Base-by-base conservation (phyloP, 1,140 invertebrate genomes). In the Stratiolaelaps scimitus region DNA sequence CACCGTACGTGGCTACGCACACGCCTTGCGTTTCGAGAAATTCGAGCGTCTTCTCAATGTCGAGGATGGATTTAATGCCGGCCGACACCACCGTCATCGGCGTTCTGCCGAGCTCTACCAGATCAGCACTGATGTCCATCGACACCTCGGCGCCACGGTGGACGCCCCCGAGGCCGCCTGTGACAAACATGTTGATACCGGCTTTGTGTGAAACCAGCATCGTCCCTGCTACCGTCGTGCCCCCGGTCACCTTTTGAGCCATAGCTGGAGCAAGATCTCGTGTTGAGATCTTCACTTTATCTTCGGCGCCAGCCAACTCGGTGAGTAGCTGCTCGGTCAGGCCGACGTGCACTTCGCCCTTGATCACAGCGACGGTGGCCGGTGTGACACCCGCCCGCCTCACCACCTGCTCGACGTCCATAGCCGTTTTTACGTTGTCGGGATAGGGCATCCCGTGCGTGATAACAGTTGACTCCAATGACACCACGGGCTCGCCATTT, bases 371-470 rank as follows among this genome's bases (percentile, higher is more conserved):
- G 70, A 98, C 85, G 2, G 93, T 97, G 0, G 94, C 94, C 53
- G 95, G 94, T n/a, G 85, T 75, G n/a, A 83, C 87, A 53, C 87
- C 89, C 82, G 91, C 71, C 56, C 74, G 34, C 68, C 77, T 69
- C 5, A 97, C 80, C 66, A 85, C 81, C 67, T 84, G 73, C 77
- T 98, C 89, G 0, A 96, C 85, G 73, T 83, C 76, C 17, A 83
- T 43, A 4, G 92, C 92, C 30, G 89, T 94, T 69, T 86, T 76
- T 53, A 94, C 78, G 79, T 99, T 99, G 43, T 86, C 76, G 0
- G 95, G 95, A 78, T 84, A 88, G 0, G 94, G 93, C 86, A 98
- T 92, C 46, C 95, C 95, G 79, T 98, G 95, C 1, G 93, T 97
- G 47, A 98, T 91, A 60, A 99, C 94, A 2, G 95, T 93, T 15